Percentiles rank a stretch among this genome's conserved stretches.
phyloP scores from a whole-genome alignment of 2,113 vertebrate species.

The Antechinus flavipes region DNA sequence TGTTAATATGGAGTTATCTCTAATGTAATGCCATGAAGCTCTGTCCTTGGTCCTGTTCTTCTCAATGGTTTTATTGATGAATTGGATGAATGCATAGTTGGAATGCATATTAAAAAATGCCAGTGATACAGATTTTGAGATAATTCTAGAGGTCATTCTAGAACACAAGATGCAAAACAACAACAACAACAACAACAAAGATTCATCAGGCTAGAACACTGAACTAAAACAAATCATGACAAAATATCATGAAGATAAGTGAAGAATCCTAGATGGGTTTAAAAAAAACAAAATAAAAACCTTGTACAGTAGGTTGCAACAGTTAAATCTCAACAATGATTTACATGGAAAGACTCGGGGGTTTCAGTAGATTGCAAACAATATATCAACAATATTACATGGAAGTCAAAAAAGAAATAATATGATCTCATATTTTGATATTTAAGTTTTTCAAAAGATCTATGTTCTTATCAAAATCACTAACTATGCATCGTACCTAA shows the following conservation, averaged over 20 bases:
- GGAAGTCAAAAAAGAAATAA: background rate
- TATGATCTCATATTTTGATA: background rate
- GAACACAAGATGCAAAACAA: background rate
- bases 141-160: background rate
- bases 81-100: background rate
- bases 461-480: background rate
- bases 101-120: background rate
- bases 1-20: background rate
- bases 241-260: background rate
- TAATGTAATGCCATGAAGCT: background rate
- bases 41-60: background rate
- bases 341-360: background rate
- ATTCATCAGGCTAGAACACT: background rate
- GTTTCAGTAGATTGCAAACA: background rate
- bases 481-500: background rate
- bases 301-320: background rate
- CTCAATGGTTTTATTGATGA: background rate
- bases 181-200: background rate
- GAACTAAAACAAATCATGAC: background rate
- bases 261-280: background rate
- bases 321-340: background rate
- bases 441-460: background rate
- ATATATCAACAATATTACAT: background rate
- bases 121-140: background rate
- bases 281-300: background rate